Evolutionary conservation across 2,888 invertebrate species (phyloP).

Genomic region (Spatulosminthurus flaviceps): DNA sequence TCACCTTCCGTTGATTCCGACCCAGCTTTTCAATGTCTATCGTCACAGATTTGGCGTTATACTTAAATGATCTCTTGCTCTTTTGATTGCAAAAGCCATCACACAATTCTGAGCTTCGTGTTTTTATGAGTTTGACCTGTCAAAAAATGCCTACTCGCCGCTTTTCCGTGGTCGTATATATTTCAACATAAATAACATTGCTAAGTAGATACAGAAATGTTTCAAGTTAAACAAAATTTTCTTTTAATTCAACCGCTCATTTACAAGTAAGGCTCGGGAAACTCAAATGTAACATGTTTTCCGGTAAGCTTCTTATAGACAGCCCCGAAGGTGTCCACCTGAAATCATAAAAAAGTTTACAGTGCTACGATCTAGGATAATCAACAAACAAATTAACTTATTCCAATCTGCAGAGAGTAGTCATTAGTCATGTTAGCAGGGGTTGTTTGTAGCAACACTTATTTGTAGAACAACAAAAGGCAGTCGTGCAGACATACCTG

Average conservation of each 20-base stretch:
- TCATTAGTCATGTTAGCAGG: conserved; percentile 53
- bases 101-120: too few species aligned
- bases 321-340: conserved; percentile 97
- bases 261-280: conserved; percentile 97
- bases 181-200: too few species aligned
- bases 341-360: conserved; percentile 64
- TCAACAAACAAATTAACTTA: too few species aligned
- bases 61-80: too few species aligned
- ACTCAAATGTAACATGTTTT: conserved; percentile 98
- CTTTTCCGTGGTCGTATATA: too few species aligned
- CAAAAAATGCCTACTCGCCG: too few species aligned
- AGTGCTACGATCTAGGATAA: conserved; percentile 5
- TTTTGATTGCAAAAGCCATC: too few species aligned
- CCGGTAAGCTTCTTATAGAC: conserved; percentile 99
- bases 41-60: too few species aligned
- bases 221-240: conserved; percentile 39
- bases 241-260: conserved; percentile 21
- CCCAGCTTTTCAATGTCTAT: too few species aligned
- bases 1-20: too few species aligned
- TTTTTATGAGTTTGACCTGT: too few species aligned
- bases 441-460: conserved; percentile 52
- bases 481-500: conserved; percentile 53
- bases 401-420: background rate
- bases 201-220: too few species aligned
- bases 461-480: conserved; percentile 39